phyloP scores from a whole-genome alignment of 2,113 vertebrate genomes.

The Poicephalus gulielmi region DNA sequence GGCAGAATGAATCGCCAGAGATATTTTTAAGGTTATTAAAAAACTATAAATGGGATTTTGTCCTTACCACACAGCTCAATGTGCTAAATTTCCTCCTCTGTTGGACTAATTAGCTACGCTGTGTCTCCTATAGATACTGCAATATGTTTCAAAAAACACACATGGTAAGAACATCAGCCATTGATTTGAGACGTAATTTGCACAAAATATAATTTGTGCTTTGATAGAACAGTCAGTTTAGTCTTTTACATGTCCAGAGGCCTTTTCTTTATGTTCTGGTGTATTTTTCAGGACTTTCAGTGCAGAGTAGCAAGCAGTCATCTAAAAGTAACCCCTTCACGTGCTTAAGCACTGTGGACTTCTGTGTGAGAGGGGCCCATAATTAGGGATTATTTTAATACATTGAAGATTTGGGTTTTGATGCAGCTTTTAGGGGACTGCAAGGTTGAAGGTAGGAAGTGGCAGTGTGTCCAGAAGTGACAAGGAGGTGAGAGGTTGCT shows the following conservation, averaged over 20 bases:
- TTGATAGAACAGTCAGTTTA: neutral
- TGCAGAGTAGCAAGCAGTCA: neutral
- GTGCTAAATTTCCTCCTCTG: slow-evolving; percentile 34
- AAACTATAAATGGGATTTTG: slow-evolving; percentile 55
- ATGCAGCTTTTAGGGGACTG: neutral
- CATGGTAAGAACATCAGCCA: neutral
- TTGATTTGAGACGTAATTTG: neutral
- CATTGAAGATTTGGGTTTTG: neutral
- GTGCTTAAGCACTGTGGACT: neutral
- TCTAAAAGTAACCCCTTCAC: neutral
- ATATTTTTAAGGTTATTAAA: slow-evolving; percentile 67
- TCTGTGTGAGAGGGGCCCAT: neutral
- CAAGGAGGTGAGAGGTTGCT: neutral
- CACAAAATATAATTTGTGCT: neutral
- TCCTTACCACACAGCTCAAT: slow-evolving; percentile 9
- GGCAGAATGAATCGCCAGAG: slow-evolving; percentile 47
- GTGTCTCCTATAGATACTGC: slow-evolving; percentile 23
- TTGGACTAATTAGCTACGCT: slow-evolving; percentile 42
- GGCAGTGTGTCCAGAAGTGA: neutral
- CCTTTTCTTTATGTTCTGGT: neutral
- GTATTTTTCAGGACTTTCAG: neutral
- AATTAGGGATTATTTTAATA: neutral
- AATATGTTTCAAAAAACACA: slow-evolving; percentile 33
- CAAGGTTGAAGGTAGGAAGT: neutral
- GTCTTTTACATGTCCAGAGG: neutral